These are phyloP conservation scores for Nannospalax galili DNA, from an alignment of 2,113 vertebrate species.

Conservation along the genomic window DNA sequence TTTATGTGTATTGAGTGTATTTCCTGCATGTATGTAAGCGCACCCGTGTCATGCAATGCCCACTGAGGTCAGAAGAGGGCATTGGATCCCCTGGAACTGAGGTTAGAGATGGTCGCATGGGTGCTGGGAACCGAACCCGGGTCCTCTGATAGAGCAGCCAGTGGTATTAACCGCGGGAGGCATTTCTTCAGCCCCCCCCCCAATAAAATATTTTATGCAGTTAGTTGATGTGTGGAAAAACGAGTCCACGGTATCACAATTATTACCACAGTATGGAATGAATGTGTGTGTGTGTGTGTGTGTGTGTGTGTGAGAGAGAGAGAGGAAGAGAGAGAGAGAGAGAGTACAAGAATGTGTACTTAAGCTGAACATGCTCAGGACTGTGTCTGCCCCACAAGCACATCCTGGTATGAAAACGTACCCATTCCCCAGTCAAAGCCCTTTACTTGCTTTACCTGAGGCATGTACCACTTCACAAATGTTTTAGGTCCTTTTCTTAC, in stretches of 20 bases:
- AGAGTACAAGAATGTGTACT: background rate
- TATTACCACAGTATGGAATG: background rate
- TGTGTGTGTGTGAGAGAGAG: background rate
- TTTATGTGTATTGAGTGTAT: too few relatives aligned
- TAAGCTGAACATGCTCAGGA: background rate
- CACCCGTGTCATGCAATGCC: too few relatives aligned
- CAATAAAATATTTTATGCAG: background rate
- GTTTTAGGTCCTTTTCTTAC: background rate
- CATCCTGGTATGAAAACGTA: background rate
- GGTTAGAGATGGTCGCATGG: too few relatives aligned
- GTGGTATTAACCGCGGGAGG: too few relatives aligned
- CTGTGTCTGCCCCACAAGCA: background rate
- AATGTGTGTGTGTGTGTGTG: background rate
- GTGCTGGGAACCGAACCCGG: too few relatives aligned
- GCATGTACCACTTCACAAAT: background rate
- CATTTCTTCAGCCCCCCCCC: too few relatives aligned
- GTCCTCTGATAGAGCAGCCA: too few relatives aligned
- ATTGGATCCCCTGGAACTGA: too few relatives aligned
- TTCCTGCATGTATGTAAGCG: too few relatives aligned
- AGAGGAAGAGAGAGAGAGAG: too few relatives aligned
- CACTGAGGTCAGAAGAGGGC: too few relatives aligned
- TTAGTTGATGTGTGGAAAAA: constrained; percentile 36
- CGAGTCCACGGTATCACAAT: background rate
- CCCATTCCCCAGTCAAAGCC: background rate
- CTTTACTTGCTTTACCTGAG: background rate